Evolutionary conservation across 1,140 invertebrate species (phyloP), one percentile per base, ranked within the genome.

Genomic region (Zaprionus ornatus): DNA sequence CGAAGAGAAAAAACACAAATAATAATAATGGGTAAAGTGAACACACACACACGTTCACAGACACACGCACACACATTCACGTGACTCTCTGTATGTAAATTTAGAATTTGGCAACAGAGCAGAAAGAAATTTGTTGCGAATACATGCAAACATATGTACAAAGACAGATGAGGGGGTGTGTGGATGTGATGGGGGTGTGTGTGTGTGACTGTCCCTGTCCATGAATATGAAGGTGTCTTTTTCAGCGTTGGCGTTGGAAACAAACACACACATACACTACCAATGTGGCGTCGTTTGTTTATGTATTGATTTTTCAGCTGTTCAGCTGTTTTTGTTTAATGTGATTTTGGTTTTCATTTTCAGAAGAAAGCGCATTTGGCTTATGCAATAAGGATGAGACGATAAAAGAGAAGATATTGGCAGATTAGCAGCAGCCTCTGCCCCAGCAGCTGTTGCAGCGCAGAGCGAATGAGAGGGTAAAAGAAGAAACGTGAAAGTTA

Each of bases 141-240:
- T 17, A 56, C 40, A 45, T 40, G 19, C 17, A 55, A n/a, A 65
- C 27, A 35, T 32, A 19, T 19, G 32, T 45, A 54, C 50, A 40
- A 4, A 37, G 3, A 40, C 45, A 25, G 15, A 23, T 19, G 50
- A 10, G 12, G 5, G 21, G 10, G 19, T 50, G 19, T 50, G 23
- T 61, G 45, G 2, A 45, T n/a, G 15, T 10, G 29, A 10, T 3
- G 2, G 29, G 29, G 9, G 29, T 17, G 29, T n/a, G 9, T 10
- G 13, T 9, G 13, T 15, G 13, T 21, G 29, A 56, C 45, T 64
- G 82, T 78, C 69, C 74, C 71, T 86, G 80, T 80, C 84, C 84
- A 87, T 87, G 84, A 66, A 88, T 57, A 45, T 75, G 80, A 88
- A 88, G 84, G 84, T 88, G 77, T 80, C 75, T 63, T 66, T 35